Evolutionary conservation across 2,888 invertebrate genomes (phyloP).

Genomic region (Mythimna pallens): DNA sequence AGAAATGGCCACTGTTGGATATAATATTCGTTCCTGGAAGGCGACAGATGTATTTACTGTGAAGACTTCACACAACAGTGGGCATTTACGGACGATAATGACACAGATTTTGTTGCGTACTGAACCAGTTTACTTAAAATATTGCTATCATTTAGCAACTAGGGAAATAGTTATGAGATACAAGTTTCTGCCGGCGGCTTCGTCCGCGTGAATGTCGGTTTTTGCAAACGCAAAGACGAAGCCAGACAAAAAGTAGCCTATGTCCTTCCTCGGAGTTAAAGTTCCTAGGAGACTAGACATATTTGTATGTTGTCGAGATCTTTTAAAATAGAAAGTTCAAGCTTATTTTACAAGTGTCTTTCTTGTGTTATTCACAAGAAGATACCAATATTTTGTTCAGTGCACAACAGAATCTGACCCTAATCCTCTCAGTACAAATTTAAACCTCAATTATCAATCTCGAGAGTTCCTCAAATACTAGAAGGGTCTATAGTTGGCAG

Average conservation of each 20-base stretch:
- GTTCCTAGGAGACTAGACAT: no score
- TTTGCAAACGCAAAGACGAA: no score
- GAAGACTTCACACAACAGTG: background rate
- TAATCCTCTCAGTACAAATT: constrained; percentile 43
- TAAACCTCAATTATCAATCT: background rate
- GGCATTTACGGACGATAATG: background rate
- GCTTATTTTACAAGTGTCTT: background rate
- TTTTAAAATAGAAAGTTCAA: background rate
- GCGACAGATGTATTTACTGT: background rate
- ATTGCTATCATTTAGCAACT: background rate
- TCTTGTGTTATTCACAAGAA: constrained; percentile 1
- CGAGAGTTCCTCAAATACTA: constrained; percentile 71
- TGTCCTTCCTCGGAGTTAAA: no score
- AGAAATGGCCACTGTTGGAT: background rate
- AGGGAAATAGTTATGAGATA: no score
- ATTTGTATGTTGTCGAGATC: background rate
- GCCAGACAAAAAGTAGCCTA: no score
- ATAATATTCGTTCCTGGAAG: background rate
- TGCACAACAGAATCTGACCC: background rate
- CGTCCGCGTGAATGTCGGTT: no score
- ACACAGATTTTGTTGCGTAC: background rate
- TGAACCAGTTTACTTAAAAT: constrained; percentile 3
- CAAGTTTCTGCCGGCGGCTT: no score
- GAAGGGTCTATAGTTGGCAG: constrained; percentile 93
- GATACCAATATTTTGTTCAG: background rate